Base-by-base conservation (phyloP, 1,140 invertebrate species). In the Hestina assimilis region DNA sequence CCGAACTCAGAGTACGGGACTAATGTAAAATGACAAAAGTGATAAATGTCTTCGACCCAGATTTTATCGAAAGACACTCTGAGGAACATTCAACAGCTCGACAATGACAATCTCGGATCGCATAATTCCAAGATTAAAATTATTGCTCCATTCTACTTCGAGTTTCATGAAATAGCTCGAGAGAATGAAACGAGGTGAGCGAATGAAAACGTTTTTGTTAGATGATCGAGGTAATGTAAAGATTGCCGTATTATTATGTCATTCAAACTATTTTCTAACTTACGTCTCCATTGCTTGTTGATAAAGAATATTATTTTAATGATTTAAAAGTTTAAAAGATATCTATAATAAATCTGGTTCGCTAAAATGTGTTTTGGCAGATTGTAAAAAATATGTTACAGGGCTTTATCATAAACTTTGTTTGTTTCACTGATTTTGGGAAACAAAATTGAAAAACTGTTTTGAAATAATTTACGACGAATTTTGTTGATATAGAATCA, bases 121-220 rank as follows among this genome's bases (percentile, higher is more conserved):
- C 56, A 70, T 70, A 70, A 66, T 70, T 61, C 59, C 38, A 29
- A 51, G 60, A 70, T 70, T 66, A 66, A 70, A 66, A 70, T 70
- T 66, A 70, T 70, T 57, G 63, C 63, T 56, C 56, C 53, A 69
- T 65, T 60, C 40, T 43, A 41, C 33, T 29, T 52, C 26, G 20
- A 38, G 50, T 59, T 28, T 54, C 51, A 48, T 38, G 43, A 46
- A 51, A 53, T 63, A 40, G 51, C 51, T 62, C 46, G 31, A 29
- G 35, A 42, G 23, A 14, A 12, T 50, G 42, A 61, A 52, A 46
- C 41, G 42, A 59, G 47, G 40, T 59, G 45, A 58, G 45, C 33
- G 43, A 59, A 53, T 47, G 54, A 40, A 40, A 57, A 42, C 46
- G 54, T 38, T 48, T 57, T 48, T 42, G 45, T 40, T 21, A 8